Evolutionary conservation across 2,888 invertebrate species (phyloP), one percentile per base, ranked within the genome.

Genomic region (Athalia circularis): DNA sequence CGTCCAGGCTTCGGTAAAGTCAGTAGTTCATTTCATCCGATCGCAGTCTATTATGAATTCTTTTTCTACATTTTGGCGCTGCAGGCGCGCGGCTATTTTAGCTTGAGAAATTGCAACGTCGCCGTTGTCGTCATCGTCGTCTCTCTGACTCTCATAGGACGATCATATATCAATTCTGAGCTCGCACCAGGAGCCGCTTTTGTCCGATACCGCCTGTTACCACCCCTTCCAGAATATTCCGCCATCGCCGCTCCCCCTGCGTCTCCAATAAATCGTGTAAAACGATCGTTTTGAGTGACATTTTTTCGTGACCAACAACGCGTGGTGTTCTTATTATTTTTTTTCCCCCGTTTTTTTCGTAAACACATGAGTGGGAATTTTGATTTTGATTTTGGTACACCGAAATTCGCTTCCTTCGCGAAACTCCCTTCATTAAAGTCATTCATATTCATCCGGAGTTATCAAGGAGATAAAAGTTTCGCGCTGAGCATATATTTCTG

Each of bases 121-220:
- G 82, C 81, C 80, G 80, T 82, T 83, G 29, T 29, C 29, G 29
- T 83, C 83, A 80, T 83, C 83, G 85, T 84, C 84, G 82, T 82
- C 83, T 82, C 84, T 83, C 83, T 83, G 84, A 83, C 83, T 81
- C 80, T 80, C 29, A 29, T 29, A 29, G 81, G 80, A 65, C 76
- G 72, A 74, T 83, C 83, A 86, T 87, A 86, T 86, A 87, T 87
- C 87, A 87, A 87, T 86, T 84, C 81, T 83, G 29, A 82, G 83
- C 54, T 83, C 81, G 82, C 82, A 82, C 83, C 83, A 84, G 81
- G 84, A 84, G 87, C 83, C 86, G 87, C 86, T 87, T 87, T 87
- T 84, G 86, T 86, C 85, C 85, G 84, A 86, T 87, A 86, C 85
- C 84, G 82, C 80, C 5, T 15, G 54, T 4, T 29, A 43, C 29